Conservation (phyloP, 2,113 vertebrate species). For the Meriones unguiculatus region DNA sequence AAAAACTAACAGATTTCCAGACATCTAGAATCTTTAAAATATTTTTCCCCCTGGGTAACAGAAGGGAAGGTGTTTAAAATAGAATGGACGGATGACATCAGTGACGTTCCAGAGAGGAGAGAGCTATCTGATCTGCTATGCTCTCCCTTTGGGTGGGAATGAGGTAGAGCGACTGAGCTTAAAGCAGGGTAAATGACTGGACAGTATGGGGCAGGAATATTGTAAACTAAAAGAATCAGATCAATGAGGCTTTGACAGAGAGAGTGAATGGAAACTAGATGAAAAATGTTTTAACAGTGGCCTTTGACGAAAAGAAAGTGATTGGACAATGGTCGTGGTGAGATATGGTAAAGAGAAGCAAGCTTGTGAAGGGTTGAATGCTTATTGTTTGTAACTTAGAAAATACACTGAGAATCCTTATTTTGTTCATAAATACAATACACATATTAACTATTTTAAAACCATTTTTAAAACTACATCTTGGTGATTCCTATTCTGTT, state of each 20-base stretch:
- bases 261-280: neutral
- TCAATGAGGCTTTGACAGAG: neutral
- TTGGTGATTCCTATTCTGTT: neutral
- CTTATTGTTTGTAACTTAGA: neutral
- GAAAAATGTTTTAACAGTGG: neutral
- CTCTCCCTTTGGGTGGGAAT: neutral
- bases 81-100: neutral
- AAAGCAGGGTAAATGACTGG: neutral
- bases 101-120: neutral
- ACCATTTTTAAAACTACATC: neutral
- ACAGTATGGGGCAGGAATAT: neutral
- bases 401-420: neutral
- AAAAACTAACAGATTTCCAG: neutral
- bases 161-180: neutral
- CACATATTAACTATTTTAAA: neutral
- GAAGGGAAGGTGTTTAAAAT: neutral
- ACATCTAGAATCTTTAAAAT: conserved; percentile 9
- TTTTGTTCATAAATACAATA: conserved; percentile 12
- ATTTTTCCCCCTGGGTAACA: neutral
- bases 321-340: neutral
- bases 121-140: neutral
- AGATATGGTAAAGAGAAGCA: neutral
- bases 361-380: neutral
- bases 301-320: neutral
- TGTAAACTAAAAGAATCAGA: neutral